These are phyloP conservation scores for Vidua macroura DNA, from an alignment of 2,113 vertebrate species.

Conservation along the genomic window DNA sequence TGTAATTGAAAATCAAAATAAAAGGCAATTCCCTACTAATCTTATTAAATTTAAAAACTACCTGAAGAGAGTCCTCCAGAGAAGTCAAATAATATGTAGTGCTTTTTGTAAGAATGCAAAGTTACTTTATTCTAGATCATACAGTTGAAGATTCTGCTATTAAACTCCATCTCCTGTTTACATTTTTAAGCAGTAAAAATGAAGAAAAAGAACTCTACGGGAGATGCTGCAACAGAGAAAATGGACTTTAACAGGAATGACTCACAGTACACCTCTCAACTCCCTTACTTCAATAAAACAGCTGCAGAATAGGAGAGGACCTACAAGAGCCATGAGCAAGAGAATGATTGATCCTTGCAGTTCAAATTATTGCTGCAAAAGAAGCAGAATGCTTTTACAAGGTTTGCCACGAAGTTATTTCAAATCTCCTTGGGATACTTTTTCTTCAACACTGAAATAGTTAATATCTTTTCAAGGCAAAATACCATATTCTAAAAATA, in stretches of 20 bases:
- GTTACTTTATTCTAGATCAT: background rate
- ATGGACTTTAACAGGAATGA: background rate
- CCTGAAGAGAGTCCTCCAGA: background rate
- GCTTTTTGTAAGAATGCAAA: background rate
- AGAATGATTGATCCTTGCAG: background rate
- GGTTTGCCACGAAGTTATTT: background rate
- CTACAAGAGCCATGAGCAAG: background rate
- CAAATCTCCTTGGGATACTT: background rate
- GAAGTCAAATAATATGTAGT: background rate
- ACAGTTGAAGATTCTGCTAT: background rate
- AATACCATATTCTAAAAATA: slow-evolving; percentile 19
- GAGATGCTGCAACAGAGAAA: background rate
- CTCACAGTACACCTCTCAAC: background rate
- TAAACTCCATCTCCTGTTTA: background rate
- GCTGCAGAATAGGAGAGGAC: background rate
- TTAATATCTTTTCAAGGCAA: background rate
- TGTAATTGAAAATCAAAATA: background rate
- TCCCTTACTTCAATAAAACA: background rate
- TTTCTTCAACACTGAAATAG: background rate
- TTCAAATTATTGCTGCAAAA: background rate
- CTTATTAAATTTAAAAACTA: background rate
- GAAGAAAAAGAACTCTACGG: background rate
- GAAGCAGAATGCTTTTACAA: background rate
- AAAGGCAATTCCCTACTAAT: background rate
- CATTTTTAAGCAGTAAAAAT: background rate